Conservation (phyloP, 2,797 vertebrate genomes). For the Carduelis carduelis region DNA sequence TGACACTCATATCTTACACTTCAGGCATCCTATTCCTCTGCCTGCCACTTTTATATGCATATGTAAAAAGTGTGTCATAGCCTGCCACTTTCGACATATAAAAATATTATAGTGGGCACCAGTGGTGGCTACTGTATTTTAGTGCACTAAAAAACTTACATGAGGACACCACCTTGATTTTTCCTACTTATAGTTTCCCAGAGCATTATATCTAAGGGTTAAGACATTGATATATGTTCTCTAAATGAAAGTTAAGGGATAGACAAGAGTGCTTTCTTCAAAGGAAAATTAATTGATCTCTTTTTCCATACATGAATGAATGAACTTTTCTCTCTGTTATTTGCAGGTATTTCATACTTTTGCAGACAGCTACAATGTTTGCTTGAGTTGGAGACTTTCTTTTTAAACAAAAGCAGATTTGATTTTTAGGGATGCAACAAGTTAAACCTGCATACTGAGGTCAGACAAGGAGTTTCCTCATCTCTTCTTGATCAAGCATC, state of each 20-base stretch:
- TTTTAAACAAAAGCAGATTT: background rate
- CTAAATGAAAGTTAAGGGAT: background rate
- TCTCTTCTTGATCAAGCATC: background rate
- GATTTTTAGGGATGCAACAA: background rate
- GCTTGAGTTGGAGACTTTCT: background rate
- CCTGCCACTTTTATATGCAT: slow-evolving; percentile 31
- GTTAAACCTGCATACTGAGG: background rate
- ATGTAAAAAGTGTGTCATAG: slow-evolving; percentile 18
- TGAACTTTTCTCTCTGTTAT: background rate
- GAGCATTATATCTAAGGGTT: background rate
- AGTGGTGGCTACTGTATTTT: background rate
- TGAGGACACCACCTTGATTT: background rate
- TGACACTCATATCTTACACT: background rate
- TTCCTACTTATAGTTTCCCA: background rate
- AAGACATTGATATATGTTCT: background rate
- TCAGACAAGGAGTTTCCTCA: background rate
- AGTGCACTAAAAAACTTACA: background rate
- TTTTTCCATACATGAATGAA: background rate
- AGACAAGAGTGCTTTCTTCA: background rate
- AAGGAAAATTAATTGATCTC: background rate
- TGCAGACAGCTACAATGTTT: background rate
- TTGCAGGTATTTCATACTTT: background rate
- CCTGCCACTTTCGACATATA: slow-evolving; percentile 12
- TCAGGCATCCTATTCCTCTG: background rate
- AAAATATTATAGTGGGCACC: background rate